Evolutionary conservation across 2,113 vertebrate species (phyloP), one percentile per base, ranked within the genome.

Genomic region (Chelonoidis abingdonii): DNA sequence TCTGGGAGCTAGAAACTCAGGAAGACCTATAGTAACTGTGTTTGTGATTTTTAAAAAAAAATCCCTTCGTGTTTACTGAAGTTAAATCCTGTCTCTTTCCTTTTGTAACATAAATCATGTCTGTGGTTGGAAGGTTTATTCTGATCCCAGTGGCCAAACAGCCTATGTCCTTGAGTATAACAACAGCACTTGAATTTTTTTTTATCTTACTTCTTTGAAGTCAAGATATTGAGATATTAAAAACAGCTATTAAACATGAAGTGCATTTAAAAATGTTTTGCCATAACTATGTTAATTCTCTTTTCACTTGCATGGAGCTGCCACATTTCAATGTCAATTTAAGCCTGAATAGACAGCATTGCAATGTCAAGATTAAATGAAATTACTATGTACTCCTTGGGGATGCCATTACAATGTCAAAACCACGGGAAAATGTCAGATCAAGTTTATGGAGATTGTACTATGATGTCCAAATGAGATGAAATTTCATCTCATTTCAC

Each of bases 301-400:
- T 53, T 96, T 96, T 17, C 25, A 90, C 65, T 94, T 79, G 41
- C 78, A 89, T 49, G 16, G 50, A 93, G 25, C 35, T 89, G 35
- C 65, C 90, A 97, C 59, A 86, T 94, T 96, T 97, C 76, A 94
- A 27, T 44, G 94, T 90, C 27, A 94, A 81, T 84, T 94, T 94
- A 78, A 93, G 65, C 91, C 83, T 93, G 93, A 97, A 95, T 1
- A 88, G 93, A 87, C 17, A 94, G 59, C 47, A 91, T 38, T 90
- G 47, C 57, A 92, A 86, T 14, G 44, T 22, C 85, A 94, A 90
- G 84, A 89, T 52, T 57, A 97, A 90, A 97, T 92, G 24, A 89
- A 92, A 93, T 95, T 90, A 94, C 65, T 93, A 86, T 75, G 62
- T 52, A 62, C 31, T 93, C 84, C 54, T 65, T 89, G 89, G 41